A percentile compares a stretch with the other conserved stretches of the same genome.
phyloP scores from a whole-genome alignment of 2,888 invertebrate genomes.

The Lasioglossum vierecki region DNA sequence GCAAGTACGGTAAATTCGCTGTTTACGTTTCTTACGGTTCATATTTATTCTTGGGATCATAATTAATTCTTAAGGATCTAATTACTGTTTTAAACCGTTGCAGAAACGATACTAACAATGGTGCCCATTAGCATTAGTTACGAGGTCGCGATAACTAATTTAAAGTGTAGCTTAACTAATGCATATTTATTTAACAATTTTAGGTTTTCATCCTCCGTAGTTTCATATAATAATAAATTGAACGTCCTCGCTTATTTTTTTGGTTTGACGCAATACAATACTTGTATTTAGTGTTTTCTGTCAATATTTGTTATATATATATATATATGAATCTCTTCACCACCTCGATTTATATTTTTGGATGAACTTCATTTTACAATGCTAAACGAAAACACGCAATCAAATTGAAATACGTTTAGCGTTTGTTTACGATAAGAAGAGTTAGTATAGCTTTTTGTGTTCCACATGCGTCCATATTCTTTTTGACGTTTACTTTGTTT shows the following conservation, averaged over 20 bases:
- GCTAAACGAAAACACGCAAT: background rate
- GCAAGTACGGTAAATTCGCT: constrained; percentile 9
- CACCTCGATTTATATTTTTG: constrained; percentile 29
- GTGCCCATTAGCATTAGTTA: constrained; percentile 49
- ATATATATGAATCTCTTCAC: constrained; percentile 22
- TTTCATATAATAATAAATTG: constrained; percentile 1
- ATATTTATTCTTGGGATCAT: constrained; percentile 16
- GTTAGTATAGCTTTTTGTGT: constrained; percentile 43
- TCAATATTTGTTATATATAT: constrained; percentile 14
- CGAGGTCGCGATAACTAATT: constrained; percentile 37
- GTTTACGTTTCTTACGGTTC: constrained; percentile 24
- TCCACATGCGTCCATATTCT: constrained; percentile 39
- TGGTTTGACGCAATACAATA: constrained; percentile 7
- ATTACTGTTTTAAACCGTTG: constrained; percentile 16
- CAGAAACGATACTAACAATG: constrained; percentile 52
- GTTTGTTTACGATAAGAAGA: constrained; percentile 28
- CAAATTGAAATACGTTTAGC: background rate
- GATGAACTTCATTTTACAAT: background rate
- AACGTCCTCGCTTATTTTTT: constrained; percentile 13
- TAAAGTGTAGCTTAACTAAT: constrained; percentile 57
- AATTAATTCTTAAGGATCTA: constrained; percentile 34
- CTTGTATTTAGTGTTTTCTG: constrained; percentile 7
- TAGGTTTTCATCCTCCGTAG: constrained; percentile 25
- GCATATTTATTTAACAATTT: constrained; percentile 60
- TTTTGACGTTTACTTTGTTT: constrained; percentile 59